Evolutionary conservation across 2,797 vertebrate species (phyloP).

Genomic region (Tragopan temminckii): DNA sequence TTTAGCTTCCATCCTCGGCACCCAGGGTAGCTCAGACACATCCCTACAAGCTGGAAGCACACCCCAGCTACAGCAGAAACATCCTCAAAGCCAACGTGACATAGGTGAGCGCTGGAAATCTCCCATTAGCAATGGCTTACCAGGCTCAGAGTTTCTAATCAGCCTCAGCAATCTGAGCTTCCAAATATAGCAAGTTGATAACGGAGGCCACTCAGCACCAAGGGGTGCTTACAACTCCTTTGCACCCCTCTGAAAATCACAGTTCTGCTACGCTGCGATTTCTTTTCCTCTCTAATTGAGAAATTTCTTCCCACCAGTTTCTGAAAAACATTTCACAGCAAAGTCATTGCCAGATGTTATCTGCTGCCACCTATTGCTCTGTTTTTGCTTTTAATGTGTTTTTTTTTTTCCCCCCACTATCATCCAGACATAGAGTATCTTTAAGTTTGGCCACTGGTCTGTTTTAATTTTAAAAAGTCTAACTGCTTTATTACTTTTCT

Average conservation of each 20-base stretch:
- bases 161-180: background rate
- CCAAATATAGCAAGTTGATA: background rate
- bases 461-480: slow-evolving; percentile 19
- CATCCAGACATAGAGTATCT: background rate
- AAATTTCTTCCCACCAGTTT: background rate
- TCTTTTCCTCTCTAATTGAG: background rate
- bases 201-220: background rate
- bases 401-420: background rate
- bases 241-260: background rate
- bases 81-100: background rate
- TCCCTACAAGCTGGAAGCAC: background rate
- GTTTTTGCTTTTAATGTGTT: background rate
- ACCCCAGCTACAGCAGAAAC: background rate
- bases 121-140: background rate
- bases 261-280: background rate
- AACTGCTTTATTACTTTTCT: slow-evolving; percentile 5
- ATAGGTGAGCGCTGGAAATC: background rate
- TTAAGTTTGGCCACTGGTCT: slow-evolving; percentile 2
- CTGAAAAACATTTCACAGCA: background rate
- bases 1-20: background rate
- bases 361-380: background rate
- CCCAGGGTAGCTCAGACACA: rapidly evolving
- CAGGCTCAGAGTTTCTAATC: background rate
- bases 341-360: background rate
- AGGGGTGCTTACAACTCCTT: background rate